phyloP scores from a whole-genome alignment of 2,888 invertebrate species.

The Himalopsyche anomala region DNA sequence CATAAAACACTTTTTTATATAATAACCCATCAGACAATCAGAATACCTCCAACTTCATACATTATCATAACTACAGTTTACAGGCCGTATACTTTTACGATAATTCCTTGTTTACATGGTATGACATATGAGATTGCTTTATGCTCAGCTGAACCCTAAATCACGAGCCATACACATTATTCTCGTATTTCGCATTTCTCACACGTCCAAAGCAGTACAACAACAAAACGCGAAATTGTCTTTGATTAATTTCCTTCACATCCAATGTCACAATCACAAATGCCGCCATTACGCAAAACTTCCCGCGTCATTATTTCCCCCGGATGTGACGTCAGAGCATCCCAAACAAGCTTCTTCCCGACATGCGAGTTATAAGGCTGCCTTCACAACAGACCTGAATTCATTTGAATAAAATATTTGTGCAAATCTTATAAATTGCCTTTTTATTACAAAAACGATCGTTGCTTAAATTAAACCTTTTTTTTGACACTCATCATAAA shows the following conservation, averaged over 20 bases:
- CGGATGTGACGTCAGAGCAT: constrained; percentile 35
- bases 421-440: no score
- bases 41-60: no score
- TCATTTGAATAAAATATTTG: neutral
- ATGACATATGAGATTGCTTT: neutral
- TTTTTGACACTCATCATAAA: no score
- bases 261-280: constrained; percentile 35
- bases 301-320: constrained; percentile 36
- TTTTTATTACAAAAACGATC: no score
- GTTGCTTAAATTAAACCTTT: no score
- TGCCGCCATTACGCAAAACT: constrained; percentile 35
- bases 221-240: constrained; percentile 39
- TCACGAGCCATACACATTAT: neutral
- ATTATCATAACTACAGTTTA: no score
- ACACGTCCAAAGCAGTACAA: constrained; percentile 23
- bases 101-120: neutral
- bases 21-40: no score
- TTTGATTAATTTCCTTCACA: constrained; percentile 31
- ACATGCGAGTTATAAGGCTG: neutral
- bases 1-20: no score
- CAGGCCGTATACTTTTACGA: no score
- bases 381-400: neutral
- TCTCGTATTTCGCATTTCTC: constrained; percentile 8
- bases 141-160: neutral
- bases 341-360: constrained; percentile 17